phyloP scores from a whole-genome alignment of 2,797 vertebrate species.

The Phaenicophaeus curvirostris region DNA sequence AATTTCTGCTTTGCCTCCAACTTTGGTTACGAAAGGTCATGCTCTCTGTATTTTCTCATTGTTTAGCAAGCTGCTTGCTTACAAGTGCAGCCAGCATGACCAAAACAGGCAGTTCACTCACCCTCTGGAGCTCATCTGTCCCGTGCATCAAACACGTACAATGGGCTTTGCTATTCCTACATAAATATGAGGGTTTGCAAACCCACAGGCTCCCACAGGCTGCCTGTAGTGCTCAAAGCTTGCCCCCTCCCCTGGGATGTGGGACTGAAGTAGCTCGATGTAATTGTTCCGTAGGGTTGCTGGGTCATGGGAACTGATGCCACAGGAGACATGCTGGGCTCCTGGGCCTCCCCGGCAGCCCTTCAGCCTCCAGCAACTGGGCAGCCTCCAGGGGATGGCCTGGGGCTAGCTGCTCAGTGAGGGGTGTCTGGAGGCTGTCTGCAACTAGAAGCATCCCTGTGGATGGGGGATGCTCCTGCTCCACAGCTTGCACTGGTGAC shows the following conservation, averaged over 20 bases:
- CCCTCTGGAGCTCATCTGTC: not conserved
- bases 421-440: not conserved
- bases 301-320: constrained; percentile 52
- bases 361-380: not conserved
- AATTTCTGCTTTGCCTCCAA: constrained; percentile 2
- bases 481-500: not conserved
- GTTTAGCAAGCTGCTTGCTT: not conserved
- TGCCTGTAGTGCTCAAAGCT: not conserved
- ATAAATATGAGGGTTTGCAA: not conserved
- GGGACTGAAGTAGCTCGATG: constrained; percentile 6
- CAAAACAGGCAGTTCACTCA: not conserved
- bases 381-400: not conserved
- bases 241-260: constrained; percentile 50
- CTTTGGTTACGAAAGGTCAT: not conserved
- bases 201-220: constrained; percentile 40
- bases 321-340: not conserved
- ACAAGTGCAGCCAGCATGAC: not conserved
- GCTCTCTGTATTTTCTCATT: not conserved
- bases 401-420: not conserved
- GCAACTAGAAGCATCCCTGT: not conserved
- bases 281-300: constrained; percentile 28
- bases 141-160: not conserved
- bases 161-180: not conserved
- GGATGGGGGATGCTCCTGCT: not conserved
- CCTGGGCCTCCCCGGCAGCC: not conserved